A percentile compares a stretch with the other conserved stretches of the same genome.
Conservation (phyloP, 1,140 invertebrate species). For the Cheumatopsyche charites region DNA sequence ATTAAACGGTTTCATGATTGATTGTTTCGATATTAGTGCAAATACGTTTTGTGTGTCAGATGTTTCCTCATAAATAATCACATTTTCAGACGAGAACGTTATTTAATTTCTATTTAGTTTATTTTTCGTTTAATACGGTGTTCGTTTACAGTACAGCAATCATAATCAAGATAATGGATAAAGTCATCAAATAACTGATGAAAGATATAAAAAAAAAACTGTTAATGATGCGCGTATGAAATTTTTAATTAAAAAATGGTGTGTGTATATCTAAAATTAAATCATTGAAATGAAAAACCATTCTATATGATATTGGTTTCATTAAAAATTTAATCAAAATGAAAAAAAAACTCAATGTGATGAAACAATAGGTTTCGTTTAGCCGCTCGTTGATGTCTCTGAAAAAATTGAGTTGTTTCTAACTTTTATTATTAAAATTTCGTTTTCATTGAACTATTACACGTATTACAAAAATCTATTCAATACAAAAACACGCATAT, state of each 20-base stretch:
- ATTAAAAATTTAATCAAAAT: conserved; percentile 1
- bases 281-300: conserved; percentile 11
- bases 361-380: not conserved
- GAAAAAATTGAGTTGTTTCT: no score
- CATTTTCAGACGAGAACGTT: no score
- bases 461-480: no score
- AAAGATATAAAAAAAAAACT: conserved; percentile 22
- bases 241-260: not conserved
- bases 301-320: not conserved
- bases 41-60: not conserved
- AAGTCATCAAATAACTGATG: conserved; percentile 18
- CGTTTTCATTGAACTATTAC: no score
- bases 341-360: not conserved
- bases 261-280: conserved; percentile 19
- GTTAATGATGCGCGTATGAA: conserved; percentile 14
- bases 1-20: not conserved
- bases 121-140: conserved; percentile 1
- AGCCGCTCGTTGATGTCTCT: conserved; percentile 9
- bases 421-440: no score
- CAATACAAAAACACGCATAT: no score
- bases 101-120: not conserved
- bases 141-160: conserved; percentile 25
- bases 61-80: not conserved
- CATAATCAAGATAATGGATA: conserved; percentile 34
- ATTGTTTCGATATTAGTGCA: not conserved